Evolutionary conservation across 2,888 invertebrate genomes (phyloP), one percentile per base, ranked within the genome.

Genomic region (Cyclophora albipunctata): DNA sequence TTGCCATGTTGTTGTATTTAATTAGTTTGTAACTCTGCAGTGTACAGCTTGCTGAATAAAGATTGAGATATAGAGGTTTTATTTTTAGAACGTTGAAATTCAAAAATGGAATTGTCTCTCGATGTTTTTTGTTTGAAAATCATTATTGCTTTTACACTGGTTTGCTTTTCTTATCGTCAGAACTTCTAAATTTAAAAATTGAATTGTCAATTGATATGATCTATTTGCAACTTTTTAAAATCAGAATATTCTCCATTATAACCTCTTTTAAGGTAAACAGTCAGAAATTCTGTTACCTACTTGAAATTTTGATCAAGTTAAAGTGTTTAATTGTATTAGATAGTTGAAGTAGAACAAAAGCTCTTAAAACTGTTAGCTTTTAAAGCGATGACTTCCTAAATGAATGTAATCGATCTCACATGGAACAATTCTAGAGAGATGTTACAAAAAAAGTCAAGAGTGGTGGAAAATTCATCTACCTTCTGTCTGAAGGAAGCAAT

Each of bases 401-500:
- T 43, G 20, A 43, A 43, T 33, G 43, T 34, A 43, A 43, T 43
- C 57, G 52, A 50, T 60, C 57, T 45, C 51, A 20, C 4, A 37
- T 5, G 37, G 45, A 46, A 40, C 55, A 46, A 44, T 47, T 48
- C 51, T 54, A 50, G 53, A 41, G 48, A 53, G 49, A 58, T 61
- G 52, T 46, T 45, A 47, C 46, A 48, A 54, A 63, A 73, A 72
- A 71, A 75, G 73, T 68, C 69, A 66, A 64, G 61, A 69, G 62
- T 65, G 58, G 64, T 60, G 65, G 64, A 70, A 71, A 71, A 74
- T 62, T 67, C 67, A 69, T 70, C 67, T 67, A 73, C 68, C 63
- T 63, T 68, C 66, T 69, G 66, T 72, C 69, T 68, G 67, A 71
- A 71, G 73, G 76, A 76, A 73, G 82, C 81, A 84, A 85, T 84